These are phyloP conservation scores for Pelvicachromis taeniatus DNA, from an alignment of 2,113 vertebrate genomes.

Conservation along the genomic window DNA sequence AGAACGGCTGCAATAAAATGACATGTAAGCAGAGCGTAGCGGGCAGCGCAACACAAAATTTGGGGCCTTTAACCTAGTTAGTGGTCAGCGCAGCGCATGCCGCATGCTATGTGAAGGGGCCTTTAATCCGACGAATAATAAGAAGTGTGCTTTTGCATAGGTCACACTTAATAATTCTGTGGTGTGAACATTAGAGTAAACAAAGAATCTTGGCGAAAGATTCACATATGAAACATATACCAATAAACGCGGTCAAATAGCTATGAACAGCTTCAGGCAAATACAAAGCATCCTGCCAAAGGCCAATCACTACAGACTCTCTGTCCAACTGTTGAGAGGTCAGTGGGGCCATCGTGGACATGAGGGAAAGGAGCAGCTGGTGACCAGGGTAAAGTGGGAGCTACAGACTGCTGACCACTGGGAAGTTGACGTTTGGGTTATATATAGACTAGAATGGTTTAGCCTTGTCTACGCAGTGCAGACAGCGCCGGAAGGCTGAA, in stretches of 20 bases:
- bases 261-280: background rate
- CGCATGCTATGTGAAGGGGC: background rate
- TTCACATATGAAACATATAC: background rate
- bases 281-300: background rate
- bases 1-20: background rate
- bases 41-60: background rate
- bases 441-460: constrained; percentile 41
- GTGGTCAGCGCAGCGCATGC: background rate
- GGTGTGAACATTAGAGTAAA: background rate
- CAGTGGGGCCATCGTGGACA: background rate
- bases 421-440: constrained; percentile 25
- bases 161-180: background rate
- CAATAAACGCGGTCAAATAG: background rate
- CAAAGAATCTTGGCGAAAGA: background rate
- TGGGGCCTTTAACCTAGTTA: background rate
- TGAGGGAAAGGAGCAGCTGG: constrained; percentile 58
- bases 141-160: background rate
- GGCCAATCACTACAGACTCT: background rate
- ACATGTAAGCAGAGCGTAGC: background rate
- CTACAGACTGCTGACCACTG: constrained; percentile 3
- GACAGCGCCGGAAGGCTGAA: constrained; percentile 9
- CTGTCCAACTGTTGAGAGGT: background rate
- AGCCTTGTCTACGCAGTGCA: constrained; percentile 9
- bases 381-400: constrained; percentile 30
- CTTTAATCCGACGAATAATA: accelerated